A percentile compares a stretch with the other conserved stretches of the same genome.
phyloP scores from a whole-genome alignment of 1,140 invertebrate species.

The Phortica variegata region DNA sequence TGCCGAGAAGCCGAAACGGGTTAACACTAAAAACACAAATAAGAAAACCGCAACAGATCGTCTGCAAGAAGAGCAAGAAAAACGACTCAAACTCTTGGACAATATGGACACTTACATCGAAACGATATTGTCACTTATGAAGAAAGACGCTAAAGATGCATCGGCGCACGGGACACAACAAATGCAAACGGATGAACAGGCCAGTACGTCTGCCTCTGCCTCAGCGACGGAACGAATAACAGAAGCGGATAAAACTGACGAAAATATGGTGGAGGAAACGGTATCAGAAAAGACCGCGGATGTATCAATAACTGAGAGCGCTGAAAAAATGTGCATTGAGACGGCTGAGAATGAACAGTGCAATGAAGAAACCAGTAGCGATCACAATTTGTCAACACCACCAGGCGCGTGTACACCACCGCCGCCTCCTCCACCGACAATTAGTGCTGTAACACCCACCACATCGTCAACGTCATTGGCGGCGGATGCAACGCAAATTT shows the following conservation, averaged over 20 bases:
- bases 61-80: slow-evolving; percentile 41
- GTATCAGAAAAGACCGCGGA: too few species aligned
- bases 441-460: slow-evolving; percentile 4
- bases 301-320: too few species aligned
- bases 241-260: slow-evolving; percentile 30
- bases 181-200: slow-evolving; percentile 21
- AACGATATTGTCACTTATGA: slow-evolving; percentile 43
- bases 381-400: neutral
- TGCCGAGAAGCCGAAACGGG: slow-evolving; percentile 39
- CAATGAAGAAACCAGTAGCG: slow-evolving; percentile 20
- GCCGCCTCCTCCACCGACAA: slow-evolving; percentile 2
- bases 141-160: slow-evolving; percentile 30
- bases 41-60: slow-evolving; percentile 51
- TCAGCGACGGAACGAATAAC: slow-evolving; percentile 20
- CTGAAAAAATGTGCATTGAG: slow-evolving; percentile 24
- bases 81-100: slow-evolving; percentile 34
- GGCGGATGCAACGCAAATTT: slow-evolving; percentile 47
- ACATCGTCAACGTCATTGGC: slow-evolving; percentile 41
- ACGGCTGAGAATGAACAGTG: slow-evolving; percentile 15
- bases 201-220: slow-evolving; percentile 40
- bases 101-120: slow-evolving; percentile 53
- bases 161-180: slow-evolving; percentile 10
- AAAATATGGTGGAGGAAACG: slow-evolving; percentile 11
- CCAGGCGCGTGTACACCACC: slow-evolving; percentile 5
- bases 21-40: slow-evolving; percentile 25